A percentile compares a stretch with the other conserved stretches of the same genome.
Conservation (phyloP, 2,888 invertebrate species). For the Ariolimax columbianus region DNA sequence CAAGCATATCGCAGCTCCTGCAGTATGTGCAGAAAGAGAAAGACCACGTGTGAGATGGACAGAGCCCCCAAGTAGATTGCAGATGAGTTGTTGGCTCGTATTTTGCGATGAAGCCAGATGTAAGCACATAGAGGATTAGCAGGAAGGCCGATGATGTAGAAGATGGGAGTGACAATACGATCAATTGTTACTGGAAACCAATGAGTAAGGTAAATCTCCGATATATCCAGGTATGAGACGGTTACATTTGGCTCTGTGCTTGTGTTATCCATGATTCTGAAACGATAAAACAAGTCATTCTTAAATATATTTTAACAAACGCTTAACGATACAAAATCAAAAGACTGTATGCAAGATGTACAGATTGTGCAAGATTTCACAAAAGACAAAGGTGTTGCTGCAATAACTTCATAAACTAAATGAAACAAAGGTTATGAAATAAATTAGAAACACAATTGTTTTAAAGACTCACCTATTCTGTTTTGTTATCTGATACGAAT, state of each 20-base stretch:
- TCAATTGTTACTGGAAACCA: slow-evolving; percentile 71
- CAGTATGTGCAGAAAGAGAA: slow-evolving; percentile 73
- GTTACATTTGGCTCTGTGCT: slow-evolving; percentile 14
- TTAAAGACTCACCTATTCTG: too few species aligned
- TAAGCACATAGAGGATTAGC: slow-evolving; percentile 75
- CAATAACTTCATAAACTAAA: too few species aligned
- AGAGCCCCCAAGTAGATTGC: slow-evolving; percentile 77
- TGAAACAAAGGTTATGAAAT: too few species aligned
- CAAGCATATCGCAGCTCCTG: slow-evolving; percentile 76
- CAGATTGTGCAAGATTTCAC: too few species aligned
- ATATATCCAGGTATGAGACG: slow-evolving; percentile 9
- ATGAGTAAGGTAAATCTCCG: slow-evolving; percentile 57
- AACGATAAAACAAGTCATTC: background rate
- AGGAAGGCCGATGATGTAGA: slow-evolving; percentile 74
- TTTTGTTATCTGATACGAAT: too few species aligned
- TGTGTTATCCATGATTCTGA: slow-evolving; percentile 31
- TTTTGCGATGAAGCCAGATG: slow-evolving; percentile 74
- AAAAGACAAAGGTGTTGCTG: too few species aligned
- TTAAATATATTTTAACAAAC: background rate
- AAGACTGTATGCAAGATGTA: background rate
- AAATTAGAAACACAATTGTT: too few species aligned
- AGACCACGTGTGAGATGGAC: slow-evolving; percentile 73
- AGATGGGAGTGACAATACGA: slow-evolving; percentile 73
- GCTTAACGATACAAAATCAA: background rate
- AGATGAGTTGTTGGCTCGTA: slow-evolving; percentile 76